Evolutionary conservation across 2,797 vertebrate species (phyloP).

Genomic region (Sphaeramia orbicularis): DNA sequence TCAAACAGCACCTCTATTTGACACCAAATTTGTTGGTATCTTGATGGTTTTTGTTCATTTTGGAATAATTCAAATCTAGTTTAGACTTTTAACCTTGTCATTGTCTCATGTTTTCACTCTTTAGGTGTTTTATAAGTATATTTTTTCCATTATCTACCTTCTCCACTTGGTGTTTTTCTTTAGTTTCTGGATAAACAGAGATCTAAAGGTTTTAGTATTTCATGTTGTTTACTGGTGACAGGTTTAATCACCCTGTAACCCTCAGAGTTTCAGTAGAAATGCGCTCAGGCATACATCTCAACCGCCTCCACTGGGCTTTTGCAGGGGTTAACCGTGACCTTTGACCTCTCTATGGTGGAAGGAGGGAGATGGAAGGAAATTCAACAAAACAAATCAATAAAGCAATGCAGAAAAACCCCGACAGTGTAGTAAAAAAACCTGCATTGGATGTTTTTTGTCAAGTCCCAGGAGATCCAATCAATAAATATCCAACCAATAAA

Average conservation of each 20-base stretch:
- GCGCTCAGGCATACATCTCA: constrained; percentile 3
- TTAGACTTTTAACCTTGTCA: no score
- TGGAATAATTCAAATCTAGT: no score
- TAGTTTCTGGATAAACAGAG: not conserved
- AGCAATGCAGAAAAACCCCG: not conserved
- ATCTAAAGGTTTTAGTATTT: not conserved
- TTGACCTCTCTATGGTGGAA: not conserved
- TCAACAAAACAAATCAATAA: constrained; percentile 31
- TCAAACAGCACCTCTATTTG: no score
- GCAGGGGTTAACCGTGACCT: constrained; percentile 4
- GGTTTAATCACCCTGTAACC: not conserved
- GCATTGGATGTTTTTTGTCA: no score
- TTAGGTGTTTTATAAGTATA: not conserved
- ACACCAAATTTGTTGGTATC: no score
- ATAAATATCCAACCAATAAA: no score
- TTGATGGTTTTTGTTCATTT: no score
- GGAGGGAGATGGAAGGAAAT: not conserved
- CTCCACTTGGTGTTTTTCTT: not conserved
- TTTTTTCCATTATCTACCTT: not conserved
- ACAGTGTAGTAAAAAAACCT: no score
- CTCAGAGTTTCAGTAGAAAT: constrained; percentile 6
- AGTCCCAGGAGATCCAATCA: no score
- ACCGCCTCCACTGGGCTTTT: not conserved
- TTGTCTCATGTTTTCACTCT: not conserved
- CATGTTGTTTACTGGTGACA: not conserved